Evolutionary conservation across 2,888 invertebrate genomes (phyloP), one percentile per base, ranked within the genome.

Genomic region (Lobophora halterata): DNA sequence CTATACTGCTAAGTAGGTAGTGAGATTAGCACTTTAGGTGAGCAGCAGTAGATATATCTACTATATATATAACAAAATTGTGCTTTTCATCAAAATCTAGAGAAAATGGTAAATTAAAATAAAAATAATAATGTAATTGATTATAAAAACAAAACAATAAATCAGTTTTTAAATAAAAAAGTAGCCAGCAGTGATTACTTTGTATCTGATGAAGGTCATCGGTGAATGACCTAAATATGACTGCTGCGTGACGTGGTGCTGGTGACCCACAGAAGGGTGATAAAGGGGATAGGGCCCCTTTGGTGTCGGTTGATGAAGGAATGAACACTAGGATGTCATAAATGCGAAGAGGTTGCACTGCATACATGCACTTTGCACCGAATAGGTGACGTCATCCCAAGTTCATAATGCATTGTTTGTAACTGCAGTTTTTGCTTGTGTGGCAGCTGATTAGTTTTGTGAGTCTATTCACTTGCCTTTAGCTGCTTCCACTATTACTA

Each of bases 361-460:
- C 83, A 83, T 81, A 69, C 78, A 82, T 86, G 86, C 87, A 87
- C 87, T 86, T 85, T 87, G 86, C 87, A 86, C 85, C 76, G 83
- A 82, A 80, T 74, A 74, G 65, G 60, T 86, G 83, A 85, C 83
- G 86, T 81, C 79, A 82, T 21, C 25, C 28, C 52, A 65, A 51
- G 68, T 72, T 74, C 66, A 66, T 64, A 62, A 57, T 72, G 85
- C 78, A 85, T 85, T 86, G 85, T 85, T 82, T 71, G 70, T 69
- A 58, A 57, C 61, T 80, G 74, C 70, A 73, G 46, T 72, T 71
- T 74, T 71, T 59, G 68, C 65, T 64, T 72, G 61, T 58, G 53
- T 58, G 41, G 41, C 49, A 51, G 51, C 52, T 49, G 59, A 40
- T 56, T 55, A 55, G 47, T 49, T 27, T 25, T 14, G 10, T 23